Percentiles rank a stretch among this genome's conserved stretches.
phyloP scores from a whole-genome alignment of 2,113 vertebrate species.

The Nanger granti region DNA sequence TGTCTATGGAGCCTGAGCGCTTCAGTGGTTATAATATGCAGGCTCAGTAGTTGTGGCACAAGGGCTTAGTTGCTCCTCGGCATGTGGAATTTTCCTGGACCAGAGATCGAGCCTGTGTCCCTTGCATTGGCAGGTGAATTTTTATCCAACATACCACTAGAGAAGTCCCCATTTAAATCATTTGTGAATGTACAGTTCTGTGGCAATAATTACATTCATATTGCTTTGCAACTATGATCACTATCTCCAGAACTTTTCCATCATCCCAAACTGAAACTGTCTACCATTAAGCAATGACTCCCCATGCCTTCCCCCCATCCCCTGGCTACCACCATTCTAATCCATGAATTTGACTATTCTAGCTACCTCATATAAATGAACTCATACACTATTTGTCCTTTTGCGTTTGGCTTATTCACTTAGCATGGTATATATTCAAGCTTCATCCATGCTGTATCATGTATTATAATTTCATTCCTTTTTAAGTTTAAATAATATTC shows the following conservation, averaged over 20 bases:
- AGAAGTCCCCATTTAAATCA: not conserved
- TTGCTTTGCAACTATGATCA: not conserved
- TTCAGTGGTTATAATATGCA: not conserved
- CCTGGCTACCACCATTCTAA: not conserved
- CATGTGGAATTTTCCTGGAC: not conserved
- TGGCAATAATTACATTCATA: not conserved
- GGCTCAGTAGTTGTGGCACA: not conserved
- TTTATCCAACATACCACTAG: not conserved
- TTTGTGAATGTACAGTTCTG: not conserved
- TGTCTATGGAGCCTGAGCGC: not conserved
- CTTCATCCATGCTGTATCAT: not conserved
- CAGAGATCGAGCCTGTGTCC: not conserved
- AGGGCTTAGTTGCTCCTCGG: not conserved
- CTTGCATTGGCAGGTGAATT: not conserved
- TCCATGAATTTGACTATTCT: not conserved
- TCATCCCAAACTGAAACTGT: not conserved
- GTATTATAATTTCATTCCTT: not conserved
- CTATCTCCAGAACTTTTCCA: not conserved
- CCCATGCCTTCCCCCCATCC: not conserved
- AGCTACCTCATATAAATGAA: not conserved
- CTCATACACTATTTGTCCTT: not conserved
- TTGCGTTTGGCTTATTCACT: not conserved
- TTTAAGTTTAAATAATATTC: not conserved
- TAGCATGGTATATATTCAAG: not conserved
- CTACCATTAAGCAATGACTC: not conserved